These are phyloP conservation scores for Tauraco hartlaubi DNA, from an alignment of 2,797 vertebrate species.

Conservation along the genomic window DNA sequence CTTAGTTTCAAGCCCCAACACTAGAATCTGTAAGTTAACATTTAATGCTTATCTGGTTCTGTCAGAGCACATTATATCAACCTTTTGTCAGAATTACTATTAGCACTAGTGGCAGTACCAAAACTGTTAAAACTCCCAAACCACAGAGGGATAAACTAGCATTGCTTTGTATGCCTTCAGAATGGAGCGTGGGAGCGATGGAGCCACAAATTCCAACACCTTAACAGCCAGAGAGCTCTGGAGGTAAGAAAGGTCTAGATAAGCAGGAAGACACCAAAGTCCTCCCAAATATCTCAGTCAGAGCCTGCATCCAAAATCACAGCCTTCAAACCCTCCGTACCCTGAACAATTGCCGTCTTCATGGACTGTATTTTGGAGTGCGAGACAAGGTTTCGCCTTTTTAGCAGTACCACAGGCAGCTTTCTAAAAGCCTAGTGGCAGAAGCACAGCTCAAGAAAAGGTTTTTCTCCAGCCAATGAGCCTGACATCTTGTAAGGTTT, in stretches of 20 bases:
- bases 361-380: background rate
- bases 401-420: background rate
- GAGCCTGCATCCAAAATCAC: background rate
- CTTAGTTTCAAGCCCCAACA: background rate
- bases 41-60: conserved; percentile 9
- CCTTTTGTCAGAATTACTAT: background rate
- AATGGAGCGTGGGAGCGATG: background rate
- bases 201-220: background rate
- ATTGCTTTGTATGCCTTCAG: background rate
- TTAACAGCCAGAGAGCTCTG: background rate
- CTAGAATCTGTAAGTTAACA: background rate
- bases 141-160: background rate
- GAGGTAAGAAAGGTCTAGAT: background rate
- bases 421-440: background rate
- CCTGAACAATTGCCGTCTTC: background rate
- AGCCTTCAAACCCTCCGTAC: background rate
- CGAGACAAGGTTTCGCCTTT: background rate
- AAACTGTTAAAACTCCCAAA: background rate
- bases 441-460: background rate
- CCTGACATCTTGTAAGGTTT: background rate
- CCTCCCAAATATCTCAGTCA: background rate
- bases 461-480: background rate
- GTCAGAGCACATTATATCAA: background rate
- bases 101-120: background rate
- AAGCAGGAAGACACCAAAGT: background rate